Evolutionary conservation across 2,797 vertebrate genomes (phyloP).

Genomic region (Cottoperca gobio): DNA sequence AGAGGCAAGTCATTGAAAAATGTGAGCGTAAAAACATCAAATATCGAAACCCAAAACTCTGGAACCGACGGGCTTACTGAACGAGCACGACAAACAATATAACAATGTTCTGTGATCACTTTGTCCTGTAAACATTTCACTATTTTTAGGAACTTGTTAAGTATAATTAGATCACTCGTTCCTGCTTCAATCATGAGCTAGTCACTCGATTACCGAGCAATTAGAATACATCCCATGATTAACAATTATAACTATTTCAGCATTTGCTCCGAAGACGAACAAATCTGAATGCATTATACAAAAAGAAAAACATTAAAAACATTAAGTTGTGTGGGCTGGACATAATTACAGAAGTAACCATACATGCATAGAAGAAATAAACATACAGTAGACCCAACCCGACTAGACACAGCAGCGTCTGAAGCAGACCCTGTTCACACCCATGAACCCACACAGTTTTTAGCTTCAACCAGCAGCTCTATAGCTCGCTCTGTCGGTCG

Average conservation of each 20-base stretch:
- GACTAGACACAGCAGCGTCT: background rate
- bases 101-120: background rate
- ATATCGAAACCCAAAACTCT: background rate
- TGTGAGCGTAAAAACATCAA: background rate
- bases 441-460: background rate
- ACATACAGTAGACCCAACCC: background rate
- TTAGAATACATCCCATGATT: slow-evolving; percentile 6
- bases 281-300: background rate
- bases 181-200: slow-evolving; percentile 27
- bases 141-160: slow-evolving; percentile 3
- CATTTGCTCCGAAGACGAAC: background rate
- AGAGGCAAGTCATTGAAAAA: slow-evolving; percentile 3
- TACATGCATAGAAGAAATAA: background rate
- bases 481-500: too few relatives aligned
- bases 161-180: slow-evolving; percentile 22
- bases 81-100: background rate
- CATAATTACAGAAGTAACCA: background rate
- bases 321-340: background rate
- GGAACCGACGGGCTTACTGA: background rate
- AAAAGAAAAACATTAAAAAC: slow-evolving; percentile 7
- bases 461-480: too few relatives aligned
- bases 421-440: background rate
- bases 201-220: slow-evolving; percentile 20
- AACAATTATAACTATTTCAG: slow-evolving; percentile 14
- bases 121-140: background rate